Evolutionary conservation across 2,888 invertebrate genomes (phyloP).

Genomic region (Chrysolina americana): DNA sequence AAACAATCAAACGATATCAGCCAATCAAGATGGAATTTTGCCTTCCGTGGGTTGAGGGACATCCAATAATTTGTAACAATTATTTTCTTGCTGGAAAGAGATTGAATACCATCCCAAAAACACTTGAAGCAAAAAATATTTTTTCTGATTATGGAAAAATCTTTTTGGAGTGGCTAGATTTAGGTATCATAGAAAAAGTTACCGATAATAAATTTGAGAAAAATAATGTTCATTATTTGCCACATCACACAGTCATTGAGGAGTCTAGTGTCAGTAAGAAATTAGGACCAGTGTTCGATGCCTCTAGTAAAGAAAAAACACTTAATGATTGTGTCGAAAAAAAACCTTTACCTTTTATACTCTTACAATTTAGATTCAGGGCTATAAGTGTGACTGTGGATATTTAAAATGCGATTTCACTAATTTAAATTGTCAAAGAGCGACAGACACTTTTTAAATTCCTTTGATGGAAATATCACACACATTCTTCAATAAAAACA

Average conservation of each 20-base stretch:
- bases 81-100: background rate
- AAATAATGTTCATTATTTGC: slow-evolving; percentile 38
- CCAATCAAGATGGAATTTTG: background rate
- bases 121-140: background rate
- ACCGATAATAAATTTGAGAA: slow-evolving; percentile 34
- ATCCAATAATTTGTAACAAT: background rate
- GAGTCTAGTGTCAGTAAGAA: slow-evolving; percentile 36
- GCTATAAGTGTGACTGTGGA: slow-evolving; percentile 44
- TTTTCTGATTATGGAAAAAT: background rate
- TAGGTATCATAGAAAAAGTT: slow-evolving; percentile 3
- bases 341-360: slow-evolving; percentile 37
- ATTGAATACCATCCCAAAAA: background rate
- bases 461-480: slow-evolving; percentile 26
- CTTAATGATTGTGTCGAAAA: slow-evolving; percentile 38
- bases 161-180: background rate
- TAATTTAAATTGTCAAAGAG: slow-evolving; percentile 33
- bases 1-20: background rate
- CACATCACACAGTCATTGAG: slow-evolving; percentile 35
- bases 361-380: slow-evolving; percentile 37
- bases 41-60: background rate
- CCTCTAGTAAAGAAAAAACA: slow-evolving; percentile 34
- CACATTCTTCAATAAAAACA: slow-evolving; percentile 16
- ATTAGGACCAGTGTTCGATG: slow-evolving; percentile 37
- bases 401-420: slow-evolving; percentile 43
- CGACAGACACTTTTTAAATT: slow-evolving; percentile 27